Evolutionary conservation across 2,797 vertebrate species (phyloP).

Genomic region (Austrolebias charrua): DNA sequence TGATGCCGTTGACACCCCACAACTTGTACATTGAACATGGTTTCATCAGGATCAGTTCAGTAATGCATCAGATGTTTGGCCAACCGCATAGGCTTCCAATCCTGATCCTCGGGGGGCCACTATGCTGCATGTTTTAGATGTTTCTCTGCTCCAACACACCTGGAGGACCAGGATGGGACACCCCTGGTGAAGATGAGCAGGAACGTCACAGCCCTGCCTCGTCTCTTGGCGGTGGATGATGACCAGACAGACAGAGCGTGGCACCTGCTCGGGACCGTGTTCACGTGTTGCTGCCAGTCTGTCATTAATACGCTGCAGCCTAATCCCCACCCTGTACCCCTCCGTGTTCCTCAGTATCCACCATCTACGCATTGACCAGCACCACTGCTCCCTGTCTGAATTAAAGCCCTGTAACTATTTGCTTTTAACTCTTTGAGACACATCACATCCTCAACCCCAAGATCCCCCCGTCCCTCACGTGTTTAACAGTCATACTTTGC

Average conservation of each 20-base stretch:
- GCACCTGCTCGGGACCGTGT: conserved; percentile 29
- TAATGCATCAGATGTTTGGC: too few species aligned
- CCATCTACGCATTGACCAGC: conserved; percentile 61
- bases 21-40: too few species aligned
- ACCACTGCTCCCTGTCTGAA: conserved; percentile 58
- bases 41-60: too few species aligned
- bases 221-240: too few species aligned
- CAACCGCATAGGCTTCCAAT: too few species aligned
- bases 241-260: conserved; percentile 17
- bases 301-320: conserved; percentile 74
- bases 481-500: neutral
- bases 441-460: conserved; percentile 58
- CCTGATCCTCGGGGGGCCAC: too few species aligned
- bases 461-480: neutral
- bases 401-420: conserved; percentile 81
- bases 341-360: conserved; percentile 36
- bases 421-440: conserved; percentile 75
- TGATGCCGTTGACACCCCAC: too few species aligned
- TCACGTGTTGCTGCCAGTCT: conserved; percentile 54
- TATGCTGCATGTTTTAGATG: too few species aligned
- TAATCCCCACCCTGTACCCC: conserved; percentile 69
- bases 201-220: too few species aligned
- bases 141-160: too few species aligned
- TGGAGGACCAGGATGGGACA: too few species aligned
- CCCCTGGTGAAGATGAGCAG: too few species aligned